These are phyloP conservation scores for Bombus haemorrhoidalis DNA, from an alignment of 1,140 invertebrate genomes.

Conservation along the genomic window DNA sequence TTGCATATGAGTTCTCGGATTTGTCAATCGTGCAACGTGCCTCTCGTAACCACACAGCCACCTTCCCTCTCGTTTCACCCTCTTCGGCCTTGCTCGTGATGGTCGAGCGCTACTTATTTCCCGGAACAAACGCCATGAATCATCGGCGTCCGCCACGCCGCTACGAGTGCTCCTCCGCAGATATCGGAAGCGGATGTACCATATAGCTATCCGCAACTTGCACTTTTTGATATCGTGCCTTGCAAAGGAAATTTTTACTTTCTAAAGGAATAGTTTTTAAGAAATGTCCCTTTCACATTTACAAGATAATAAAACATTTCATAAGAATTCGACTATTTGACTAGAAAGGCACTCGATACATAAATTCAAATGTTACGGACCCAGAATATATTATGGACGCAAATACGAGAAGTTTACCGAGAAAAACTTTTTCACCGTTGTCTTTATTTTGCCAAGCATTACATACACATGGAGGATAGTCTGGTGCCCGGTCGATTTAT, in stretches of 20 bases:
- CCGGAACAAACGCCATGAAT: conserved; percentile 72
- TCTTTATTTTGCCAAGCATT: conserved; percentile 49
- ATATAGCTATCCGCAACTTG: background rate
- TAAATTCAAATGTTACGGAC: too few relatives aligned
- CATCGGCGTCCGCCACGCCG: conserved; percentile 40
- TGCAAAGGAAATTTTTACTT: background rate
- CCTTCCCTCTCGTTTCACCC: background rate
- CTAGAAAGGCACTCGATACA: too few relatives aligned
- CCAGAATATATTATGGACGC: background rate
- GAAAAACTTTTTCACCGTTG: conserved; percentile 22
- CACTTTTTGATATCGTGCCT: background rate
- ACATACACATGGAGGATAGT: conserved; percentile 42
- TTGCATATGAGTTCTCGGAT: conserved; percentile 81
- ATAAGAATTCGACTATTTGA: too few relatives aligned
- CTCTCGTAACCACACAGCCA: conserved; percentile 21
- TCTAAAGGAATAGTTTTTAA: too few relatives aligned
- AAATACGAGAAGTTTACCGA: background rate
- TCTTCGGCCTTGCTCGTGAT: background rate
- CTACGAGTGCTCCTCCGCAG: conserved; percentile 14
- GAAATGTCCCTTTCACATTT: too few relatives aligned
- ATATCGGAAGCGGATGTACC: conserved; percentile 39
- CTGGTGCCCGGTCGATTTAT: conserved; percentile 74
- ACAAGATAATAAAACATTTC: too few relatives aligned
- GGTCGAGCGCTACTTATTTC: conserved; percentile 65
- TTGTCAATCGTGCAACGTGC: conserved; percentile 76